phyloP scores from a whole-genome alignment of 2,113 vertebrate species.

The Forbesichthys agassizii region DNA sequence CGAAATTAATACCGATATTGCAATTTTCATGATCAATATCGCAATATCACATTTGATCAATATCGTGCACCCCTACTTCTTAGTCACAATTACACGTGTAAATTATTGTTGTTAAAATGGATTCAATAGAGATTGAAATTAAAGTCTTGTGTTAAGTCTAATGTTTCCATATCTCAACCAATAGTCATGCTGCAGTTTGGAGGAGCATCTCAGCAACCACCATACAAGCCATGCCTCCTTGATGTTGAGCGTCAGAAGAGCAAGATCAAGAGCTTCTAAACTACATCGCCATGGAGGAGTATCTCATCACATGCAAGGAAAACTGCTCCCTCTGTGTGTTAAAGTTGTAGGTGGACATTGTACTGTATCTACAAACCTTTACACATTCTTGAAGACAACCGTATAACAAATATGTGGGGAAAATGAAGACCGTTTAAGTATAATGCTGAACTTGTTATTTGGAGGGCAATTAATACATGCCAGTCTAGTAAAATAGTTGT shows the following conservation, averaged over 20 bases:
- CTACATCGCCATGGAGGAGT: too few species aligned
- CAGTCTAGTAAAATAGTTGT: too few species aligned
- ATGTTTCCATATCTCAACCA: slow-evolving; percentile 1
- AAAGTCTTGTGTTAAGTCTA: slow-evolving; percentile 5
- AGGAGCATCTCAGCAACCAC: slow-evolving; percentile 25
- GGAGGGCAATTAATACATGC: too few species aligned
- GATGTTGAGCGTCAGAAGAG: slow-evolving; percentile 12
- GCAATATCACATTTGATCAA: too few species aligned
- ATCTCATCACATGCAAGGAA: neutral
- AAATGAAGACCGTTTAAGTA: too few species aligned
- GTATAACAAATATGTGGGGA: too few species aligned
- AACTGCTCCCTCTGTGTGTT: slow-evolving; percentile 26
- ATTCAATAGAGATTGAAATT: neutral
- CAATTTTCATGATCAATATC: too few species aligned
- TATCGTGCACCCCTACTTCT: too few species aligned
- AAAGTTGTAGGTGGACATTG: slow-evolving; percentile 23
- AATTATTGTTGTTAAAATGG: neutral
- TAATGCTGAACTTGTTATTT: too few species aligned
- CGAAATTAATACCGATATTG: too few species aligned
- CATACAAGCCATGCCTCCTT: slow-evolving; percentile 23
- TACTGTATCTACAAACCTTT: slow-evolving; percentile 4
- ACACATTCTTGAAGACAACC: slow-evolving; percentile 24
- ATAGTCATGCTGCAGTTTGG: slow-evolving; percentile 43
- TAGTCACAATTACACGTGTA: neutral
- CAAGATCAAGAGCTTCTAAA: neutral